A percentile compares a stretch with the other conserved stretches of the same genome.
Conservation (phyloP, 2,797 vertebrate genomes). For the Poeciliopsis paucimaculata region DNA sequence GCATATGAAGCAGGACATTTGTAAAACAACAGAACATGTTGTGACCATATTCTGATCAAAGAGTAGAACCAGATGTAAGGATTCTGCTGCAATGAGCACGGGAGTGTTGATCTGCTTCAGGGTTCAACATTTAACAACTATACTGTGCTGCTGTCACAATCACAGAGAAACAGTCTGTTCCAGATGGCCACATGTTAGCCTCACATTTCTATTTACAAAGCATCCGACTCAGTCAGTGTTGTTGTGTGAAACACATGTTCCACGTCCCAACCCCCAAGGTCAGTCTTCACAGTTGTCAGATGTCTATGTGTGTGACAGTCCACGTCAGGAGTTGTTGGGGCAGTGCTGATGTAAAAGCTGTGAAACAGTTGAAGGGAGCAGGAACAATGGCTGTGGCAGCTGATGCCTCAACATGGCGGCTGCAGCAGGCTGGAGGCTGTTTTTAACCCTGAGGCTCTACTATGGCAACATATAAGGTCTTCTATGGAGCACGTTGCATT, state of each 20-base stretch:
- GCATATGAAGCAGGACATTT: conserved; percentile 34
- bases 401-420: conserved; percentile 23
- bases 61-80: conserved; percentile 44
- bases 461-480: neutral
- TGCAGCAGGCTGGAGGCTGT: conserved; percentile 5
- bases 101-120: conserved; percentile 7
- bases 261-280: neutral
- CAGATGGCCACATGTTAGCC: neutral
- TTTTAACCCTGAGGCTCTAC: conserved; percentile 22
- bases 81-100: conserved; percentile 8
- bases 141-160: neutral
- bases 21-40: conserved; percentile 35
- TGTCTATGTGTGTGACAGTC: neutral
- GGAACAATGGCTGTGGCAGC: conserved; percentile 27
- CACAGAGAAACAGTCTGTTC: neutral
- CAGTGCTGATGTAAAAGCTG: conserved; percentile 5
- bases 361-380: conserved; percentile 12
- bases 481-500: conserved; percentile 19
- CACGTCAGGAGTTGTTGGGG: neutral
- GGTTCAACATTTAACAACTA: neutral
- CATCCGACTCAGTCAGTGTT: neutral
- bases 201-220: neutral
- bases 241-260: neutral
- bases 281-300: conserved; percentile 27
- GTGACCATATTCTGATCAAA: conserved; percentile 21